Evolutionary conservation across 1,140 invertebrate species (phyloP), one percentile per base, ranked within the genome.

Genomic region (Ganaspis sp.): DNA sequence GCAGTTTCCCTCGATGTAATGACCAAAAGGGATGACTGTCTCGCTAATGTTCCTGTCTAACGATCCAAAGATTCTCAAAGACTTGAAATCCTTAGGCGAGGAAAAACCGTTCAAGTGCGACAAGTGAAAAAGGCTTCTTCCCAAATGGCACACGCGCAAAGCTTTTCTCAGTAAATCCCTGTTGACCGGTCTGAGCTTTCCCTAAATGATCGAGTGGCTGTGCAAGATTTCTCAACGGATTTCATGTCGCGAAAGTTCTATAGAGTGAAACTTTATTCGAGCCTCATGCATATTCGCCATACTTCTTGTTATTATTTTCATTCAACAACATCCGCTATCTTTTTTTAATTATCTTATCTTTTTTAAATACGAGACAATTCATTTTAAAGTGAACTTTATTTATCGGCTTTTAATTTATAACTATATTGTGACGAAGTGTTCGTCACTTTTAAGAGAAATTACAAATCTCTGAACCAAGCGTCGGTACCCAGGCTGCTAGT

Each of bases 121-220:
- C 26, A 64, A 29, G 23, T 34, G 23, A 64, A 64, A 64, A 64
- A 64, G 26, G 6, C 4, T n/a, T 26, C 12, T 34, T 29, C 23
- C 11, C 58, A 15, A 29, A 29, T 34, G 58, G 58, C 58, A 29
- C 58, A 64, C 26, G 58, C 26, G 58, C 15, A 17, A 64, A 8
- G 11, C 23, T 29, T 17, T 5, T 0, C 23, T 29, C 23, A n/a
- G 4, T 64, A 64, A 64, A 64, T 64, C 58, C 58, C 58, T 64
- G 58, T 64, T 64, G 58, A 58, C 58, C 58, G 21, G 23, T 29
- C 23, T 29, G 21, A 8, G 23, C 58, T 64, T 64, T 64, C 15
- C 58, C 58, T 64, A 64, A 64, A 64, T 64, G 58, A 64, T 64
- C 23, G 58, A 64, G 58, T 64, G 29, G 58, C 15, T 64, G 12